A percentile compares a stretch with the other conserved stretches of the same genome.
phyloP scores from a whole-genome alignment of 1,140 invertebrate species.

The Lysiphlebus fabarum region DNA sequence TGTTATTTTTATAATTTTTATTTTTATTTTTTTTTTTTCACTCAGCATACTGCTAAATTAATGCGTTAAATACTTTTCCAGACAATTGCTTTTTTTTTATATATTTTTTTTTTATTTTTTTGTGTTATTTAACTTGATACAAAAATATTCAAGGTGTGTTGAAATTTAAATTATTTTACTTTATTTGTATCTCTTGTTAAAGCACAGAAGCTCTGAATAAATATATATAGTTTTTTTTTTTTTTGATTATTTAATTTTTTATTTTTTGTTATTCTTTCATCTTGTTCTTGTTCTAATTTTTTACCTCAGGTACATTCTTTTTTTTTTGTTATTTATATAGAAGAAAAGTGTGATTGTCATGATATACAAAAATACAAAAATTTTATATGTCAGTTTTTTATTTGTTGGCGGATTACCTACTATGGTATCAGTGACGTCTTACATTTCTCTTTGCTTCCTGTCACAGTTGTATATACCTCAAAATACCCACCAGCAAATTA shows the following conservation, averaged over 20 bases:
- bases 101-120: background rate
- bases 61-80: slow-evolving; percentile 14
- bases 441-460: slow-evolving; percentile 18
- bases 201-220: too few species aligned
- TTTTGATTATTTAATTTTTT: too few species aligned
- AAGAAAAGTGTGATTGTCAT: too few species aligned
- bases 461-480: background rate
- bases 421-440: slow-evolving; percentile 21
- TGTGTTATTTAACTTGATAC: background rate
- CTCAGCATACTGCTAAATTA: slow-evolving; percentile 10
- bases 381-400: background rate
- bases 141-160: too few species aligned
- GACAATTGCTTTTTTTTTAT: slow-evolving; percentile 3
- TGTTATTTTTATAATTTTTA: too few species aligned
- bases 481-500: slow-evolving; percentile 9
- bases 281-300: too few species aligned
- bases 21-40: background rate
- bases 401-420: slow-evolving; percentile 15
- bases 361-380: background rate
- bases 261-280: too few species aligned
- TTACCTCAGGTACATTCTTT: background rate
- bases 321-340: too few species aligned
- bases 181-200: too few species aligned
- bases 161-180: too few species aligned
- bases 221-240: too few species aligned